These are phyloP conservation scores for Adelges cooleyi DNA, from an alignment of 1,140 invertebrate genomes.

Conservation along the genomic window DNA sequence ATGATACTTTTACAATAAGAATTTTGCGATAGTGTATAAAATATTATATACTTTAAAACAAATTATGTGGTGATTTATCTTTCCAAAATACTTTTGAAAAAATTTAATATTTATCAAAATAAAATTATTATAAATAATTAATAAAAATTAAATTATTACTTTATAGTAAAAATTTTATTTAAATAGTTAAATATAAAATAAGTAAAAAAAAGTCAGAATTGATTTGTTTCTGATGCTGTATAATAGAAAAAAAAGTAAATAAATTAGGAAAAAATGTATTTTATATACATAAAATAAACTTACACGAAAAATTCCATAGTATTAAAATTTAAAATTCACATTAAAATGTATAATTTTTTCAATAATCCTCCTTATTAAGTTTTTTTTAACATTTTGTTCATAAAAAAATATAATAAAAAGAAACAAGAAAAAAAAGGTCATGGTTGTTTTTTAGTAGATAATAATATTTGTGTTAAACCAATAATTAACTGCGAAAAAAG, in stretches of 20 bases:
- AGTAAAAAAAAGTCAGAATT: too few species aligned
- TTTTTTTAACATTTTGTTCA: conserved; percentile 1
- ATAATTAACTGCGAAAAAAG: not conserved
- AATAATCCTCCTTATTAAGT: not conserved
- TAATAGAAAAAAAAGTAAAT: conserved; percentile 2
- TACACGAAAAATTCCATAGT: not conserved
- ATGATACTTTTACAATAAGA: too few species aligned
- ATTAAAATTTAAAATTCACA: conserved; percentile 10
- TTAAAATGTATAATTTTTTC: not conserved
- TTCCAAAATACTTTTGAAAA: too few species aligned
- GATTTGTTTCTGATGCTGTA: not conserved
- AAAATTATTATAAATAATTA: too few species aligned
- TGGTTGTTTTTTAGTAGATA: not conserved
- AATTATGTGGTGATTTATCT: too few species aligned
- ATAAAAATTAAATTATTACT: too few species aligned
- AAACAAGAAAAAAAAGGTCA: conserved; percentile 8
- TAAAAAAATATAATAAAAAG: conserved; percentile 6
- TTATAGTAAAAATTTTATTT: too few species aligned
- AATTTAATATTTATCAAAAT: too few species aligned
- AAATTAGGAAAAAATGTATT: not conserved
- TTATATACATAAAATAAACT: conserved; percentile 15
- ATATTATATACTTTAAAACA: too few species aligned
- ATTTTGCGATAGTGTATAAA: too few species aligned
- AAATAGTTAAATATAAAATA: too few species aligned
- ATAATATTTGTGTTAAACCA: not conserved